phyloP scores from a whole-genome alignment of 1,140 invertebrate species.

The Drosophila insularis region DNA sequence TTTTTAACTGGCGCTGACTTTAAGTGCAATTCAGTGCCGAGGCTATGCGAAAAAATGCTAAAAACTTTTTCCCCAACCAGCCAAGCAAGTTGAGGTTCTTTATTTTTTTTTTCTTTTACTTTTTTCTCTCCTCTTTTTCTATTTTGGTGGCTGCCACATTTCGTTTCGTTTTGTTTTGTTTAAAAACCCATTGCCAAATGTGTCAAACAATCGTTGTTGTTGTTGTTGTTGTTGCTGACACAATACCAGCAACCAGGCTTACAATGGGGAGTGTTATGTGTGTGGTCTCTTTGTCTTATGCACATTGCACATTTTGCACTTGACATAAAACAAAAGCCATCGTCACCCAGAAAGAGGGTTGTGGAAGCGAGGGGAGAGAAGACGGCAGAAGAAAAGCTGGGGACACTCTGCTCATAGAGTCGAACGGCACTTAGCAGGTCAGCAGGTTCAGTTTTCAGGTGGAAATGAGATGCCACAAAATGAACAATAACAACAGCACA shows the following conservation, averaged over 20 bases:
- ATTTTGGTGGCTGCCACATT: conserved; percentile 76
- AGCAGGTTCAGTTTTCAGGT: conserved; percentile 40
- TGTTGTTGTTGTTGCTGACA: conserved; percentile 44
- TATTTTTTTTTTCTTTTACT: conserved; percentile 11
- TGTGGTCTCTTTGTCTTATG: conserved; percentile 69
- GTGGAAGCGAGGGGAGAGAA: too few relatives aligned
- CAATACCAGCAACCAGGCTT: conserved; percentile 44
- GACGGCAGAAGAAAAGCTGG: too few relatives aligned
- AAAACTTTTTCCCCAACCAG: conserved; percentile 56
- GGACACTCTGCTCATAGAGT: conserved; percentile 15
- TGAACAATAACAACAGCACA: conserved; percentile 14
- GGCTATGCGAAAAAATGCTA: conserved; percentile 64
- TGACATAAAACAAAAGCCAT: conserved; percentile 60
- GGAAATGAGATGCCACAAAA: conserved; percentile 53
- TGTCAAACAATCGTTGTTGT: conserved; percentile 69
- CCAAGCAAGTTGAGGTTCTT: conserved; percentile 45
- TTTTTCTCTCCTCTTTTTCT: conserved; percentile 38
- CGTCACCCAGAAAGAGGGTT: conserved; percentile 6
- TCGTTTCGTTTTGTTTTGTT: conserved; percentile 78
- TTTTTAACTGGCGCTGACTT: conserved; percentile 79
- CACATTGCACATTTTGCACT: conserved; percentile 74
- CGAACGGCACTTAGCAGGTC: conserved; percentile 70
- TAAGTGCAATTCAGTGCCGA: conserved; percentile 79
- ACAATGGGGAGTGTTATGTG: conserved; percentile 16
- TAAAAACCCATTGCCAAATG: conserved; percentile 80